Evolutionary conservation across 30 jellyfish, hydroid and myxozoan genomes (phyloP), one percentile per base, ranked within the genome.

Genomic region (Aurelia sp.): DNA sequence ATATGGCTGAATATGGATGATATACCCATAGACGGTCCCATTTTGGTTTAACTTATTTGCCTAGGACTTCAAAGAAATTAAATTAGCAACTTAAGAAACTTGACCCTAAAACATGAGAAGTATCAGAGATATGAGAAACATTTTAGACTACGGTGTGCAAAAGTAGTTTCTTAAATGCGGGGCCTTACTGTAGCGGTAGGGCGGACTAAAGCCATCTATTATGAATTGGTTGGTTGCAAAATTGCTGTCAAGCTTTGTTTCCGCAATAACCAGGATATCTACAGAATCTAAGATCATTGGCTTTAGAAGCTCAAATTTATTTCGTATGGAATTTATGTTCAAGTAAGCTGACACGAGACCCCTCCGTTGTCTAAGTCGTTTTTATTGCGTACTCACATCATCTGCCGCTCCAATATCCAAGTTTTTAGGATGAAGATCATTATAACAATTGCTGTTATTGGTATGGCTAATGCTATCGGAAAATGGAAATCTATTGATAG

Each of bases 321-420:
- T 79, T 71, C 92, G 68, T 4, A 69, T 55, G n/a, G 79, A 82
- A 50, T 82, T 82, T 55, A 82, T 82, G 35, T 82, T 82, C 74
- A 82, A 53, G 69, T 82, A 59, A 23, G 84, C 92, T 13, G 68
- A 17, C 19, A 2, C 59, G 61, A 66, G 44, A 15, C 87, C 77
- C 47, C 58, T 76, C 58, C 76, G 58, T 76, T 57, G 65, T 37
- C 77, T 12, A 37, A 76, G 58, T 58, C 76, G 65, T 60, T 76
- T 76, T 40, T 57, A 57, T 62, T 76, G 76, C 48, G 37, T 76
- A 58, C 67, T 76, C 20, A 44, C 72, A 73, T 73, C 84, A 73
- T n/a, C 53, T 73, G 84, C 84, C 37, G 18, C 84, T 35, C 84
- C 84, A 72, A 73, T 18, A 73, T 17, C 84, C 35, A 18, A 40